phyloP scores from a whole-genome alignment of 2,797 vertebrate species.

The Decapterus maruadsi region DNA sequence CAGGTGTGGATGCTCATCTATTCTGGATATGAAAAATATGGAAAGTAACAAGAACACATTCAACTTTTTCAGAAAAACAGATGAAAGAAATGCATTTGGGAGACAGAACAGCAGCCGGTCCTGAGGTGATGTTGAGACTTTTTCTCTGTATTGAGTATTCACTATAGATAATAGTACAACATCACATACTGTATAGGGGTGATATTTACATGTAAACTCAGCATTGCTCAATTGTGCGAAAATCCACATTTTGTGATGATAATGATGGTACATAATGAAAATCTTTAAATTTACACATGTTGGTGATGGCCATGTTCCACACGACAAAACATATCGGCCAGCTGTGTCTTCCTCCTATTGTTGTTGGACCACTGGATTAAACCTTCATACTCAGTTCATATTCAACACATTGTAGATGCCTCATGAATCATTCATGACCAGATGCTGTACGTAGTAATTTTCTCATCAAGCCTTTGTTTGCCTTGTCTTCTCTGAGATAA shows the following conservation, averaged over 20 bases:
- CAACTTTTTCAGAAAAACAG: not conserved
- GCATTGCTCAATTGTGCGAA: too few relatives aligned
- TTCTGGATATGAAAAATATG: not conserved
- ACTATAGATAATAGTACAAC: too few relatives aligned
- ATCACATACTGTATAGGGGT: too few relatives aligned
- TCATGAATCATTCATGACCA: conserved; percentile 71
- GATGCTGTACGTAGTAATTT: conserved; percentile 47
- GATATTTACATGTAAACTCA: not conserved
- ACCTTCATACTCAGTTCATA: conserved; percentile 33
- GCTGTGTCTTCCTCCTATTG: conserved; percentile 8
- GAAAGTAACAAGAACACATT: not conserved
- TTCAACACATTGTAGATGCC: conserved; percentile 28
- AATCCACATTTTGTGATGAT: too few relatives aligned
- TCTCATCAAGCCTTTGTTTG: conserved; percentile 68
- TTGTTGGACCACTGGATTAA: conserved; percentile 30
- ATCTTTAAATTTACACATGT: not conserved
- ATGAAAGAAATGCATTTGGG: conserved; percentile 5
- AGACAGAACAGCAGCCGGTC: not conserved
- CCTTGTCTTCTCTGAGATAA: conserved; percentile 40
- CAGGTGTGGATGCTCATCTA: not conserved
- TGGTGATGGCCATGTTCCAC: not conserved
- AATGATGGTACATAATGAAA: too few relatives aligned
- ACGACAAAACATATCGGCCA: not conserved
- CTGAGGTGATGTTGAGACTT: not conserved
- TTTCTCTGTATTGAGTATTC: too few relatives aligned